phyloP scores from a whole-genome alignment of 2,113 vertebrate genomes.

The Strigops habroptila region DNA sequence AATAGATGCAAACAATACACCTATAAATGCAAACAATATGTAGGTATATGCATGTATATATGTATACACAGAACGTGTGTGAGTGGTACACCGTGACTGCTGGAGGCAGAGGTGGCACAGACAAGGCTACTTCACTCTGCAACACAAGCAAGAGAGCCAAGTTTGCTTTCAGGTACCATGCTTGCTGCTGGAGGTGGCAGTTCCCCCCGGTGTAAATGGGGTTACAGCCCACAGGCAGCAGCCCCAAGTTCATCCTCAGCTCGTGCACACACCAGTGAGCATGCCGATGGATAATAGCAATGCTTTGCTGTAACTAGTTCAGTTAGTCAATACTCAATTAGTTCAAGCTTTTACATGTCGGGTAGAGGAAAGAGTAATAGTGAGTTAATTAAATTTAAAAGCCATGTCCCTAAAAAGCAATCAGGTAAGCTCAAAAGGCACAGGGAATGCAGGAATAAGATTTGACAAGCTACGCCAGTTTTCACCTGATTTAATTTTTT shows the following conservation, averaged over 20 bases:
- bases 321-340: neutral
- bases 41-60: neutral
- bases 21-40: neutral
- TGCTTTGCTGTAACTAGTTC: neutral
- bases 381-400: neutral
- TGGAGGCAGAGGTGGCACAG: neutral
- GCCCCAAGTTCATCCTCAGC: neutral
- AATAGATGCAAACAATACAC: neutral
- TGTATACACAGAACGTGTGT: neutral
- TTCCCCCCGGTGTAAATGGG: neutral
- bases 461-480: neutral
- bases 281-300: neutral
- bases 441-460: neutral
- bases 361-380: neutral
- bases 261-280: neutral
- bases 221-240: neutral
- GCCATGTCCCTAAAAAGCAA: neutral
- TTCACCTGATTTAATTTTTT: neutral
- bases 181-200: neutral
- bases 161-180: neutral
- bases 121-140: fast-evolving
- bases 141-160: neutral
- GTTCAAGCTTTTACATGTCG: neutral
- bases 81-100: neutral
- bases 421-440: neutral